Conservation (phyloP, 2,797 vertebrate genomes). For the Lycodopsis pacificus region DNA sequence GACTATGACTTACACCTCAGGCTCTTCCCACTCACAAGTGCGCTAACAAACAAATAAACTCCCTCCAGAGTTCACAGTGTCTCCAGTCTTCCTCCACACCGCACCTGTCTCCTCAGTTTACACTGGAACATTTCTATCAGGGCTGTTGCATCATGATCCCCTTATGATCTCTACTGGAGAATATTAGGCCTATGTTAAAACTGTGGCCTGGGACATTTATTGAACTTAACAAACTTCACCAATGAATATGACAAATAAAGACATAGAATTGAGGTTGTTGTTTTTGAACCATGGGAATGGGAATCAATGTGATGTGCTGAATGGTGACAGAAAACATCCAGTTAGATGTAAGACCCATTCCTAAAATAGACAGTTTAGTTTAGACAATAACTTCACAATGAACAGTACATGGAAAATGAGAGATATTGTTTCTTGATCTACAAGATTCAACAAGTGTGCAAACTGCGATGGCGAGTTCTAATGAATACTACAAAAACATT, state of each 20-base stretch:
- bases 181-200: neutral
- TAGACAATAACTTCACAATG: neutral
- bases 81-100: conserved; percentile 6
- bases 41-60: conserved; percentile 31
- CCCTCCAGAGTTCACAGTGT: conserved; percentile 37
- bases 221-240: neutral
- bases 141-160: conserved; percentile 60
- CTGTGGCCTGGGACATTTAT: neutral
- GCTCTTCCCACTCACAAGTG: conserved; percentile 22
- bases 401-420: neutral
- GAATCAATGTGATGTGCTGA: neutral
- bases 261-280: neutral
- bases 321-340: neutral
- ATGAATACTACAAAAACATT: too few relatives aligned
- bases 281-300: neutral
- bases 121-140: conserved; percentile 40
- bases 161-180: neutral
- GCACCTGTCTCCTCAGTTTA: neutral
- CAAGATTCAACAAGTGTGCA: neutral
- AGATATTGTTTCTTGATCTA: neutral
- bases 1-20: conserved; percentile 30
- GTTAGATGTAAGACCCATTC: neutral
- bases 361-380: neutral
- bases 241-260: neutral
- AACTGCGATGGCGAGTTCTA: too few relatives aligned